Evolutionary conservation across 2,113 vertebrate genomes (phyloP).

Genomic region (Plecotus auritus): DNA sequence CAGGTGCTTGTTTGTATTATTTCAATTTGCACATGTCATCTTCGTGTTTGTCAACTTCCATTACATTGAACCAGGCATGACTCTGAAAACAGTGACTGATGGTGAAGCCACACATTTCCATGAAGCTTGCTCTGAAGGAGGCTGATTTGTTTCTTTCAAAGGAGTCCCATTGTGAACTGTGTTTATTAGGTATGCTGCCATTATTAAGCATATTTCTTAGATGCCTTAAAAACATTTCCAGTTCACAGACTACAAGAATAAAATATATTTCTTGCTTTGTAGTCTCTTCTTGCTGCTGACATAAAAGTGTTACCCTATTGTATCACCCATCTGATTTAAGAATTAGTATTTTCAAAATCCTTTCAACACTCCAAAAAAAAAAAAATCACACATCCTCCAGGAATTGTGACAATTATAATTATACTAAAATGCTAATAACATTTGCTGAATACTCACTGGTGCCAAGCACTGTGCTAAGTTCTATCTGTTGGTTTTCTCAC

Average conservation of each 20-base stretch:
- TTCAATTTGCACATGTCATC: background rate
- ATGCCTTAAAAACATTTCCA: background rate
- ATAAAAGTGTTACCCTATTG: background rate
- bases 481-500: background rate
- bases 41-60: background rate
- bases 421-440: background rate
- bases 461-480: background rate
- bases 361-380: background rate
- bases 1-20: constrained; percentile 34
- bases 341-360: background rate
- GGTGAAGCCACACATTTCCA: background rate
- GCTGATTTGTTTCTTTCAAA: background rate
- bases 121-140: background rate
- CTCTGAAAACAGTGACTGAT: background rate
- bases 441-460: background rate
- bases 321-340: background rate
- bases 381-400: background rate
- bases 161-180: background rate
- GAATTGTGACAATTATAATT: constrained; percentile 11
- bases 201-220: background rate
- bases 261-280: background rate
- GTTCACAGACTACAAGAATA: background rate
- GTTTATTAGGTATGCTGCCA: background rate
- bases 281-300: background rate
- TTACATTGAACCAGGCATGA: background rate